Base-by-base conservation (phyloP, 2,888 invertebrate species). In the Drosophila paracracens region DNA sequence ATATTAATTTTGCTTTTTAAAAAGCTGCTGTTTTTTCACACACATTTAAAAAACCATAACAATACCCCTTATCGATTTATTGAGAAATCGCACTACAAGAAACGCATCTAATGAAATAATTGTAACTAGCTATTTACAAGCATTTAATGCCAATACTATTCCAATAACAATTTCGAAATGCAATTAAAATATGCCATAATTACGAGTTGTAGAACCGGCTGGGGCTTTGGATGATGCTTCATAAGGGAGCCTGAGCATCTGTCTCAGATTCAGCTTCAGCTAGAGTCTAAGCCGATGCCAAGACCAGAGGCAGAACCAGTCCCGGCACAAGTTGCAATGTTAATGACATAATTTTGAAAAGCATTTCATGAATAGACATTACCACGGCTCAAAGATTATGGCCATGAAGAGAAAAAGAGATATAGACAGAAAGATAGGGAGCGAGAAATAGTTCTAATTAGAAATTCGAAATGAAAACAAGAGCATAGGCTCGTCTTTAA, bases 151-250 rank as follows among this genome's bases (percentile, higher is more conserved):
- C 83, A 74, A 86, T 88, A 83, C 71, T 70, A 86, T 86, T 68
- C 64, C 81, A 80, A 80, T 70, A 65, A 50, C 63, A 60, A 77
- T 77, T 81, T 81, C 79, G 52, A 81, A 81, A 81, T 63, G 76
- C 58, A 87, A 81, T 84, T 81, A 84, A 89, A 87, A 84, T 84
- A 89, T 84, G 84, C 88, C 88, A 84, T 84, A 89, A 84, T 84
- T 89, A 89, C 59, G 27, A 43, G 52, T 52, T 5, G 53, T 18
- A 40, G 18, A 64, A 61, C 76, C 52, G 64, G 64, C 78, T 68
- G 38, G 31, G 46, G 27, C 68, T 72, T 58, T 48, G n/a, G 25
- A 36, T 50, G 63, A 40, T 52, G 60, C 33, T 21, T 60, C 54
- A 48, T 53, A 51, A 36, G 43, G 31, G 43, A 43, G 59, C 11